These are phyloP conservation scores for Aphelocoma californica DNA, from an alignment of 2,797 vertebrate species.

Conservation along the genomic window DNA sequence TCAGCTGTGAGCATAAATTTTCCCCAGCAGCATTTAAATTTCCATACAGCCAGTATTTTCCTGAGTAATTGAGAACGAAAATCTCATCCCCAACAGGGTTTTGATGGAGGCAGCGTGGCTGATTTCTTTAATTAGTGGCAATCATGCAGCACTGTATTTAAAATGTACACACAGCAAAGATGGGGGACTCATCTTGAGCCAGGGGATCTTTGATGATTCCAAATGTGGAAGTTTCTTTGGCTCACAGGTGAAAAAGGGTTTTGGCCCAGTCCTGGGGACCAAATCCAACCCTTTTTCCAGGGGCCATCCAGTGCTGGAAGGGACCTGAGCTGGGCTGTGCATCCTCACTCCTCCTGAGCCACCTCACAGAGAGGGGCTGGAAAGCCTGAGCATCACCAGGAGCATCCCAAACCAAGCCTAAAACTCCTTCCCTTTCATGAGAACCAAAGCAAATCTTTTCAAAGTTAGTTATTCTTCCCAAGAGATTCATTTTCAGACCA, in stretches of 20 bases:
- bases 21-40: not conserved
- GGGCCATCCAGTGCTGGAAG: not conserved
- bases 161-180: not conserved
- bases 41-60: not conserved
- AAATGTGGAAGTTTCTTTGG: not conserved
- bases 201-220: not conserved
- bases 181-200: not conserved
- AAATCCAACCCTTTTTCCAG: not conserved
- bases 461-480: not conserved
- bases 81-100: not conserved
- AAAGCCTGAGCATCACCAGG: not conserved
- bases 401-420: not conserved
- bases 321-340: not conserved
- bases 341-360: not conserved
- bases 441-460: not conserved
- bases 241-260: not conserved
- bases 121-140: slow-evolving; percentile 10
- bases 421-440: not conserved
- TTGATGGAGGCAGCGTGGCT: not conserved
- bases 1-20: not conserved
- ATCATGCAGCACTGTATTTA: not conserved
- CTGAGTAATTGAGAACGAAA: not conserved
- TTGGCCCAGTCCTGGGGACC: not conserved
- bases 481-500: not conserved
- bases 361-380: not conserved